These are phyloP conservation scores for Ctenomys sociabilis DNA, from an alignment of 2,113 vertebrate species.

Conservation along the genomic window DNA sequence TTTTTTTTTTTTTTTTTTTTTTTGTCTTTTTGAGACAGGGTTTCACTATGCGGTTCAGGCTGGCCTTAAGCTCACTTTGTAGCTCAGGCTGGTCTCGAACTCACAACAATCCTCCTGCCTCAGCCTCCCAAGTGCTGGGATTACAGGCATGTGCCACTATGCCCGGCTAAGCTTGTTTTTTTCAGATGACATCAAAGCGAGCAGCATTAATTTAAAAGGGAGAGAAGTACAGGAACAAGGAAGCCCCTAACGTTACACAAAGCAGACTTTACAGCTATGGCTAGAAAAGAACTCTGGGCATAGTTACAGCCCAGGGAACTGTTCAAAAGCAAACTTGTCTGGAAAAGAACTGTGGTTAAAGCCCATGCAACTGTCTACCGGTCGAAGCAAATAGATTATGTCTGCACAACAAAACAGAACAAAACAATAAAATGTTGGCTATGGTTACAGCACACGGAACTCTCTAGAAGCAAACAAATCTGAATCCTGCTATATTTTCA, in stretches of 20 bases:
- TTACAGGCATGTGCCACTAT: no score
- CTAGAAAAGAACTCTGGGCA: not conserved
- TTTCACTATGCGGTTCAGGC: no score
- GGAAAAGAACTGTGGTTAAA: not conserved
- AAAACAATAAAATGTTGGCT: not conserved
- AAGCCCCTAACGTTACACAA: not conserved
- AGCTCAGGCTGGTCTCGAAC: no score
- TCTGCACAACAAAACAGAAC: not conserved
- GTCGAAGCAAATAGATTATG: conserved; percentile 19
- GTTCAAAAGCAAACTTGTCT: not conserved
- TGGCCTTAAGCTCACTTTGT: no score
- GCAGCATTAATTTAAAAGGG: conserved; percentile 27
- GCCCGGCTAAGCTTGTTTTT: not conserved
- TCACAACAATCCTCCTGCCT: no score
- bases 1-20: not conserved
- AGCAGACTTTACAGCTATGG: not conserved
- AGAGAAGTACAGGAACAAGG: not conserved
- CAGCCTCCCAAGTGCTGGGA: no score
- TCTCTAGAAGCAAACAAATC: conserved; percentile 14
- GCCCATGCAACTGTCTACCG: not conserved
- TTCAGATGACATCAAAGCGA: not conserved
- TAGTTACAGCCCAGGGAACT: not conserved
- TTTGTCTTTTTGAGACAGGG: not conserved
- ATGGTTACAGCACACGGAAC: not conserved
- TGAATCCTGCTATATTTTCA: conserved; percentile 1